Evolutionary conservation across 2,113 vertebrate genomes (phyloP).

Genomic region (Epinephelus moara): DNA sequence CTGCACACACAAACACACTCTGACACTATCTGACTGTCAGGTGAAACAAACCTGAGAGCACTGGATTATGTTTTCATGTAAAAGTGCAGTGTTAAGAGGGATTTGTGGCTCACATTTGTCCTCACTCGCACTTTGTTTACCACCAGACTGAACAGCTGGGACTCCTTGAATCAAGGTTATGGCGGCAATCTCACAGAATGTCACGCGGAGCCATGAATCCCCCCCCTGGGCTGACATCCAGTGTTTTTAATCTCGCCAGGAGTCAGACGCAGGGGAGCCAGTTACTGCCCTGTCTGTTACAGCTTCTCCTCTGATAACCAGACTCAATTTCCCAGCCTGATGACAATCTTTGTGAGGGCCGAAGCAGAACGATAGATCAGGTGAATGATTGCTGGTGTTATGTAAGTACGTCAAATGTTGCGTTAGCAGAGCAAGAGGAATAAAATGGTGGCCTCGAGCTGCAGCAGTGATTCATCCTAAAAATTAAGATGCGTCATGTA

Average conservation of each 20-base stretch:
- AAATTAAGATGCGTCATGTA: background rate
- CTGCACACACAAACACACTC: background rate
- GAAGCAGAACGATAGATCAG: conserved; percentile 30
- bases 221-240: conserved; percentile 35
- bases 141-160: conserved; percentile 49
- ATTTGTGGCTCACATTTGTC: conserved; percentile 17
- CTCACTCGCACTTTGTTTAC: conserved; percentile 29
- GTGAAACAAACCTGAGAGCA: background rate
- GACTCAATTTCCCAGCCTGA: conserved; percentile 47
- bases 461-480: conserved; percentile 3
- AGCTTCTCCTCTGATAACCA: conserved; percentile 42
- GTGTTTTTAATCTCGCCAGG: conserved; percentile 54
- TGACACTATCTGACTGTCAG: background rate
- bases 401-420: conserved; percentile 38
- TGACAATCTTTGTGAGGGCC: conserved; percentile 26
- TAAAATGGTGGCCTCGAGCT: background rate
- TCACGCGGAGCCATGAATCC: conserved; percentile 4
- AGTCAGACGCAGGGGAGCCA: conserved; percentile 31
- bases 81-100: conserved; percentile 10
- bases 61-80: conserved; percentile 9
- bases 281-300: conserved; percentile 13
- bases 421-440: background rate
- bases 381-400: conserved; percentile 13
- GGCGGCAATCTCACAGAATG: conserved; percentile 59
- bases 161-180: conserved; percentile 64